Evolutionary conservation across 2,113 vertebrate species (phyloP).

Genomic region (Ellobius talpinus): DNA sequence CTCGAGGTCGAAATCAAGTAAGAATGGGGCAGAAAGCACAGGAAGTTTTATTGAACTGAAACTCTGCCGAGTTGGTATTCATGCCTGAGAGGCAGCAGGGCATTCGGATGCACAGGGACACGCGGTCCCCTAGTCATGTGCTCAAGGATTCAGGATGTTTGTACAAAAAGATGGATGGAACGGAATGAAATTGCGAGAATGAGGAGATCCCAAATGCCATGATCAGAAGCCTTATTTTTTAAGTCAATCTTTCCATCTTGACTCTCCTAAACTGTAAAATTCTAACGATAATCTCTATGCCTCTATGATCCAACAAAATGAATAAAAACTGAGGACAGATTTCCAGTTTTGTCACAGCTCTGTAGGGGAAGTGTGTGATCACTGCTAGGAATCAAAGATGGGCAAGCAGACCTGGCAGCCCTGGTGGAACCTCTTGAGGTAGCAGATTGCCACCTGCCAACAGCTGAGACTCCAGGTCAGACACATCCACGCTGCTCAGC

Average conservation of each 20-base stretch:
- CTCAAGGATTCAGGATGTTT: not conserved
- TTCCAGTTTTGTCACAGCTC: not conserved
- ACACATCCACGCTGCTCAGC: fast-evolving
- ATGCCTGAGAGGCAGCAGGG: not conserved
- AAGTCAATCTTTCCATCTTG: not conserved
- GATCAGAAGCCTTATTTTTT: too few species aligned
- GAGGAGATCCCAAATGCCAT: not conserved
- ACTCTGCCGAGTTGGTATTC: not conserved
- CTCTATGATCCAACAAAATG: not conserved
- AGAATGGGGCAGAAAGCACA: constrained; percentile 47
- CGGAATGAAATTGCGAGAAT: not conserved
- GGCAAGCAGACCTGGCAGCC: too few species aligned
- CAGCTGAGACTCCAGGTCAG: fast-evolving
- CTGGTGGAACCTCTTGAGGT: fast-evolving
- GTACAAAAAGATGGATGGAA: not conserved
- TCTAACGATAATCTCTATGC: not conserved
- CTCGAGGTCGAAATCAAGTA: not conserved
- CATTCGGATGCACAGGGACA: not conserved
- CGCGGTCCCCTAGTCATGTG: too few species aligned
- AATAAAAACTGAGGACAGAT: not conserved
- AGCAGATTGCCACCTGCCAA: not conserved
- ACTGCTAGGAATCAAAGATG: fast-evolving
- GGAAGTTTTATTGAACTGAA: not conserved
- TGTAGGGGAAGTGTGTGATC: too few species aligned
- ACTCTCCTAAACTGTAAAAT: not conserved